Evolutionary conservation across 2,797 vertebrate genomes (phyloP), one percentile per base, ranked within the genome.

Genomic region (Helarctos malayanus): DNA sequence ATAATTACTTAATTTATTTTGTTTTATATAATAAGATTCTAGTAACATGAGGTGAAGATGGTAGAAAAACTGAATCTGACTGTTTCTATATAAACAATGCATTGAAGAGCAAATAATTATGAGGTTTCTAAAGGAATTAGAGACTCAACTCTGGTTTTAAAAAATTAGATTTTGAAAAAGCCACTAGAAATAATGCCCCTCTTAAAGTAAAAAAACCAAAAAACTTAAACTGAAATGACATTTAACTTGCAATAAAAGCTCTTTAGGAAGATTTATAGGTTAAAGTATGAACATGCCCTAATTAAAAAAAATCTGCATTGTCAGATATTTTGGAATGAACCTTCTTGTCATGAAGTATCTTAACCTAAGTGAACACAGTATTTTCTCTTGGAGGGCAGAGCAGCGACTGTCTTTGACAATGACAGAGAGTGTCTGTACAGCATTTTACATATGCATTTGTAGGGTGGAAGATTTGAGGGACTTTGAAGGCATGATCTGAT

Each of bases 141-240:
- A 86, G 23, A 85, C 12, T 93, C 0, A 78, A 45, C 14, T 91
- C 27, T 88, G 38, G 59, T 92, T 47, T 21, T 18, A 79, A 73
- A 95, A 79, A 78, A 7, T 4, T 85, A 21, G 11, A 69, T 69
- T 95, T 94, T 91, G 14, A 83, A 83, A 82, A 93, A 91, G 7
- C 7, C 7, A 10, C 29, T 84, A 75, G 49, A 93, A 71, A 80
- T 69, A 82, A 76, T 7, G 11, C 7, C 29, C 15, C 19, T 89
- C 41, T 80, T 5, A 41, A 83, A 80, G 15, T 38, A 91, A 68
- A 85, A 52, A 76, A 47, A 3, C 1, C 45, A 75, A 73, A 69
- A 90, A 80, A 25, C 38, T 65, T n/a, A 75, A 75, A n/a, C 32
- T 88, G 54, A 90, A 89, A 82, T 91, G 61, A 89, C 38, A 75